Evolutionary conservation across 2,888 invertebrate genomes (phyloP), one percentile per base, ranked within the genome.

Genomic region (Anoplius nigerrimus): DNA sequence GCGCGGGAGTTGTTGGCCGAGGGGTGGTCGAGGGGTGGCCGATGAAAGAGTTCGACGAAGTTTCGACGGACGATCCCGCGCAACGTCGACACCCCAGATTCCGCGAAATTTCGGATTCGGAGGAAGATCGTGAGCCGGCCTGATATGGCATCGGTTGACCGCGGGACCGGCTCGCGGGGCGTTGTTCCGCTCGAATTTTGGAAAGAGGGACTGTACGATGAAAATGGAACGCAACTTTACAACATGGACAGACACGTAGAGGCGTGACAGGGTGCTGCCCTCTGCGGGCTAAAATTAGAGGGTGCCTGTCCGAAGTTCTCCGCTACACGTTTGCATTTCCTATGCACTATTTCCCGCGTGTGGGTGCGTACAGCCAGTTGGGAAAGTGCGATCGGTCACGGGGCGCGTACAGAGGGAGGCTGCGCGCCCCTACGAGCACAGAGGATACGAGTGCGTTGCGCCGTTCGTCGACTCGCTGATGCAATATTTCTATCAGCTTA

Each of bases 301-400:
- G 79, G 80, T 80, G 75, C 81, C n/a, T 82, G 82, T 85, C 82
- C 84, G 74, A 86, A 86, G 79, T 84, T 83, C 81, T 83, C 77
- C 76, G 71, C 78, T 82, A 78, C 81, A 77, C 77, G 84, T 81
- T 86, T 85, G 85, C 81, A 86, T 85, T 84, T 85, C 80, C 83
- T 82, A 82, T 86, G 83, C 82, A 83, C 82, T 84, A 84, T 86
- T 86, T 84, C 77, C 78, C 79, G 67, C 75, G 75, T 78, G 79
- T 74, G 75, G 78, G 75, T 76, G 80, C 71, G 81, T 83, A 80
- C 81, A 82, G 82, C 80, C 76, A 57, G 34, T 34, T 34, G 34
- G 34, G 34, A 34, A 34, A 34, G 34, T 34, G 34, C 34, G 34
- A 34, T 34, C 34, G 34, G 34, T 34, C 34, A 34, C 34, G 34